Evolutionary conservation across 2,888 invertebrate genomes (phyloP), one percentile per base, ranked within the genome.

Genomic region (Parnassius glacialis): DNA sequence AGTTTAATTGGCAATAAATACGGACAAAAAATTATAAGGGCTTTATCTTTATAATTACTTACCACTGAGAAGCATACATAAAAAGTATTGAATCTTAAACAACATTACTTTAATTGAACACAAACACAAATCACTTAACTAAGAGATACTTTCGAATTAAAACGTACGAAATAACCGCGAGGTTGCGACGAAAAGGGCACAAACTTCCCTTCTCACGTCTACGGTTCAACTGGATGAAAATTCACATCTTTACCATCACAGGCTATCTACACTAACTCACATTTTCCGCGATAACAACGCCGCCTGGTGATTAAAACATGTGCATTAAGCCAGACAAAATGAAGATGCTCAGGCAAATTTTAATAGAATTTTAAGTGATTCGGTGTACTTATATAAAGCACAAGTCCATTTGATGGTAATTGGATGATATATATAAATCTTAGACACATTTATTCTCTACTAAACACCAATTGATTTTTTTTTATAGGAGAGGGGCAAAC

Each of bases 301-400:
- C 81, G 79, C 80, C 83, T 83, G 80, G 72, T 59, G 70, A 63
- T 60, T 57, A 61, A 59, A 82, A 80, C 80, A 79, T 79, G 65
- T 76, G 69, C 74, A 77, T 77, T 79, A 77, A 74, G 64, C 42
- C 20, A 3, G 50, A 70, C 68, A 72, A 70, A 65, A 67, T 3
- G 7, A 11, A 43, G 60, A 68, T 73, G 74, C 65, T 62, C 63
- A 54, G 59, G 68, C 70, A 72, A 73, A 78, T 75, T 66, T 68
- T 69, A 73, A 57, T 57, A 57, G 50, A 57, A 3, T n/a, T 42
- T 11, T 11, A 43, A 43, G 43, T 3, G 43, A 43, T 11, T 43
- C 11, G 11, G 9, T 11, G 50, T 10, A 20, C 20, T 34, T 34
- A 34, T 34, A 34, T 5, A 7, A 34, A 7, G 34, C 34, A 5